Evolutionary conservation across 2,888 invertebrate species (phyloP), one percentile per base, ranked within the genome.

Genomic region (Aelia acuminata): DNA sequence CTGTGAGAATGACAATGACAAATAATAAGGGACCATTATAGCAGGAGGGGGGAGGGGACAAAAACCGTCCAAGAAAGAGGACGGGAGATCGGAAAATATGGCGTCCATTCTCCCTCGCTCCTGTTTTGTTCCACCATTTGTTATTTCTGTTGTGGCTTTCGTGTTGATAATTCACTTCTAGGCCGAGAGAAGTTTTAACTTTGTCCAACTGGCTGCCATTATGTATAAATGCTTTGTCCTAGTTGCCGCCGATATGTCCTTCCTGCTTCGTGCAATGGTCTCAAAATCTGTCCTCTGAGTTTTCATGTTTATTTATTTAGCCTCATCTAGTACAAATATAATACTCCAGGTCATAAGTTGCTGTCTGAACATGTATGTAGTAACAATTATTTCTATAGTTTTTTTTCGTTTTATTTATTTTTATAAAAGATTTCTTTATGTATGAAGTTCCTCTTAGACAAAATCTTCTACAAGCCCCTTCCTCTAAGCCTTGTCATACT

Each of bases 121-220:
- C 39, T 80, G 43, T 80, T 80, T 80, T 80, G 80, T 80, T 35
- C 39, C 10, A 22, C 43, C 80, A 70, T 80, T 80, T 80, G 80
- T 80, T 80, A 80, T 80, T 80, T 80, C n/a, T 43, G 43, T 80
- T 80, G 80, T 80, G 80, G 80, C 80, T 80, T 80, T n/a, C 43
- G 80, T 70, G 63, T 70, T 70, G 63, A 70, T 70, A 70, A 70
- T 70, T 47, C 80, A 39, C 43, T 80, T 80, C 80, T 43, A 43
- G 43, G n/a, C n/a, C 80, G n/a, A 47, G 80, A 80, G 80, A 80
- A 80, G 43, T 80, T 80, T 47, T 80, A 39, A 80, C 80, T 80
- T 80, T 43, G 2, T 13, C 63, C 80, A 80, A 80, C 80, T 80
- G 39, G 43, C n/a, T 43, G n/a, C 80, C 80, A 43, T 80, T 80